A percentile compares a stretch with the other conserved stretches of the same genome.
These are phyloP conservation scores for Eupsittula cactorum DNA, from an alignment of 2,113 vertebrate genomes.

Conservation along the genomic window DNA sequence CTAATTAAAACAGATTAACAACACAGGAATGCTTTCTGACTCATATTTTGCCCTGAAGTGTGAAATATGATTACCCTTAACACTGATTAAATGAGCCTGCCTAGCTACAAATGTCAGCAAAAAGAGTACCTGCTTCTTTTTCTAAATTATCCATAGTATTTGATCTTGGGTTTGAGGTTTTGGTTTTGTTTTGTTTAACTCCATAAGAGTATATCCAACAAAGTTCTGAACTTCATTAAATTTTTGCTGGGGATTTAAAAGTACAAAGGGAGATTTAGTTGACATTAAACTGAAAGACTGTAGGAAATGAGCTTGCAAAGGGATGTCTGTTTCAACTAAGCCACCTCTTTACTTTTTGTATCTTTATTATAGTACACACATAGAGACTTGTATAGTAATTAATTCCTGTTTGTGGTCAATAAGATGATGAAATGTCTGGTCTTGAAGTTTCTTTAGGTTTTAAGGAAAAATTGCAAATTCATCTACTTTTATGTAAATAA, in stretches of 20 bases:
- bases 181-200: not conserved
- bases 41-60: conserved; percentile 22
- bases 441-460: not conserved
- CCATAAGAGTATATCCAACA: not conserved
- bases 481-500: not conserved
- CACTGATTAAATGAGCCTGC: not conserved
- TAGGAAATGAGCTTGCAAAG: not conserved
- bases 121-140: not conserved
- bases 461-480: not conserved
- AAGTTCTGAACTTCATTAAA: not conserved
- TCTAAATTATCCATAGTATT: not conserved
- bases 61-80: conserved; percentile 8
- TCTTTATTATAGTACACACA: not conserved
- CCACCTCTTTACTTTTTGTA: not conserved
- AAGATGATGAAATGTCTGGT: not conserved
- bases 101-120: not conserved
- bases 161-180: not conserved
- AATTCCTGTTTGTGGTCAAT: not conserved
- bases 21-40: conserved; percentile 17
- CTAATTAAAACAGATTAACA: conserved; percentile 25
- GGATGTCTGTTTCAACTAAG: not conserved
- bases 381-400: not conserved
- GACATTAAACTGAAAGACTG: not conserved
- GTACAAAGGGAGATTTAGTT: not conserved
- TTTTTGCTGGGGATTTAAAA: not conserved